phyloP scores from a whole-genome alignment of 2,888 invertebrate species.

The Crepidodera aurea region DNA sequence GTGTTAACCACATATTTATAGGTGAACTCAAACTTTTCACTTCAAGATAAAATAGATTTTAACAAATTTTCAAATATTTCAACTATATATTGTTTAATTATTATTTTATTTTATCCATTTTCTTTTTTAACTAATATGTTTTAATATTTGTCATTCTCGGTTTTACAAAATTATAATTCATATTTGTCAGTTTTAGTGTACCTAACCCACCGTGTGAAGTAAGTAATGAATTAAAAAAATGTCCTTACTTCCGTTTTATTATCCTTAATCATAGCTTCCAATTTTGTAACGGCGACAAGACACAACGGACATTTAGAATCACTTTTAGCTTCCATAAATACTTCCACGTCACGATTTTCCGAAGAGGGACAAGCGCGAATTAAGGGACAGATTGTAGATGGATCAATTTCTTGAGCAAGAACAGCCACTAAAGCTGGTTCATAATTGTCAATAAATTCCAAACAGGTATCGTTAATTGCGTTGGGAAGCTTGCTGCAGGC shows the following conservation, averaged over 20 bases:
- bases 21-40: no score
- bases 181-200: no score
- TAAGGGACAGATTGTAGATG: conserved; percentile 77
- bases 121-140: no score
- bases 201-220: no score
- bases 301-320: conserved; percentile 84
- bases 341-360: conserved; percentile 64
- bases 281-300: conserved; percentile 79
- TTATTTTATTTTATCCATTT: no score
- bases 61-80: no score
- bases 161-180: no score
- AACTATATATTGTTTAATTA: no score
- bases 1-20: no score
- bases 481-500: conserved; percentile 75
- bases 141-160: no score
- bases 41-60: no score
- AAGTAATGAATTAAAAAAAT: no score
- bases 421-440: conserved; percentile 82
- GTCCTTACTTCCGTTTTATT: conserved; percentile 79
- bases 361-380: conserved; percentile 73
- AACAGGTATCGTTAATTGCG: conserved; percentile 71
- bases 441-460: conserved; percentile 79
- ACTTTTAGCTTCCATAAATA: conserved; percentile 64
- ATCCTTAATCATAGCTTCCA: conserved; percentile 76
- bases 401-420: conserved; percentile 81